These are phyloP conservation scores for Steromphala cineraria DNA, from an alignment of 2,888 invertebrate genomes.

Conservation along the genomic window DNA sequence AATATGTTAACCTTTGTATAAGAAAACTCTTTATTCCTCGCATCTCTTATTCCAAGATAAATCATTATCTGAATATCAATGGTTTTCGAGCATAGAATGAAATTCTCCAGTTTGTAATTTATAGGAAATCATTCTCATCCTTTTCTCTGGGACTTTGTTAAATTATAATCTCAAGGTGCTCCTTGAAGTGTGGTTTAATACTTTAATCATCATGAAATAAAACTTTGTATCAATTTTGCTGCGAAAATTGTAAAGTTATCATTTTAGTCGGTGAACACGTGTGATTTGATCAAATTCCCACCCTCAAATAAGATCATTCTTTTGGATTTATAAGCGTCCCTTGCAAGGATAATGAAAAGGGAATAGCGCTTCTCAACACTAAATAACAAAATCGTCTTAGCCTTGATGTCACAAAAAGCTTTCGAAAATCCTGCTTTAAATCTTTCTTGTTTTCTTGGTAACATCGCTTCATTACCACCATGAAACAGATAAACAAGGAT, in stretches of 20 bases:
- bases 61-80: neutral
- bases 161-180: neutral
- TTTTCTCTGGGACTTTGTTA: neutral
- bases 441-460: neutral
- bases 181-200: neutral
- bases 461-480: too few species aligned
- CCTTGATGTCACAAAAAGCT: neutral
- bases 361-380: neutral
- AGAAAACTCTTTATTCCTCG: too few species aligned
- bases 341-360: neutral
- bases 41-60: neutral
- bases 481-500: too few species aligned
- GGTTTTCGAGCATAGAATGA: neutral
- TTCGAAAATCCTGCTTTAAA: neutral
- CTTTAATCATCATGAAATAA: slow-evolving; percentile 2
- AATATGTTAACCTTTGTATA: too few species aligned
- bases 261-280: neutral
- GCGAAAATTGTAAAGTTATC: neutral
- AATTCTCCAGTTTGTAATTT: neutral
- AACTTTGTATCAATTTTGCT: neutral
- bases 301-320: neutral
- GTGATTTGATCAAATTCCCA: slow-evolving; percentile 10
- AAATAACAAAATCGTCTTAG: neutral
- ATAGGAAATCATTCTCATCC: neutral
- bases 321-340: neutral